Conservation (phyloP, 2,888 invertebrate species). For the Tenthredo livida region DNA sequence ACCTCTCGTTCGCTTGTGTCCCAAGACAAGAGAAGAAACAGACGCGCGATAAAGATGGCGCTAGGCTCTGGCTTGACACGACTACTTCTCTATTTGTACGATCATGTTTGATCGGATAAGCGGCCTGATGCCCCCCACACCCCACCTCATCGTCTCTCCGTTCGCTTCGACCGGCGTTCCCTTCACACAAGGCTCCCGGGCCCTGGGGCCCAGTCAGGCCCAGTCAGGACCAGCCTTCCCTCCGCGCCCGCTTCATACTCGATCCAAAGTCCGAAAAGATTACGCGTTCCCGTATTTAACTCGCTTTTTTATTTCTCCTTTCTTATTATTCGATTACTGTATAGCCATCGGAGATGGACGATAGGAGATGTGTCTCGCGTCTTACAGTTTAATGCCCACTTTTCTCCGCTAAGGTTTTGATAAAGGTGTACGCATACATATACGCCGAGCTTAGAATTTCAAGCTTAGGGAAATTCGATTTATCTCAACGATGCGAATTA, state of each 20-base stretch:
- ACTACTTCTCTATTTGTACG: conserved; percentile 64
- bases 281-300: conserved; percentile 58
- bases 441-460: background rate
- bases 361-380: conserved; percentile 6
- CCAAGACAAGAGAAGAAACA: conserved; percentile 53
- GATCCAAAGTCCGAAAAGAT: conserved; percentile 54
- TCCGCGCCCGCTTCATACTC: conserved; percentile 22
- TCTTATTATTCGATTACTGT: conserved; percentile 48
- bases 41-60: conserved; percentile 56
- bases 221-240: conserved; percentile 51
- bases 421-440: background rate
- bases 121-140: conserved; percentile 59
- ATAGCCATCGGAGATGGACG: conserved; percentile 26
- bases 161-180: conserved; percentile 53
- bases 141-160: conserved; percentile 49
- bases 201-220: conserved; percentile 59
- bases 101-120: conserved; percentile 65
- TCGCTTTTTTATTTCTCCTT: conserved; percentile 57
- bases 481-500: background rate
- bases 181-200: conserved; percentile 54
- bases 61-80: conserved; percentile 58
- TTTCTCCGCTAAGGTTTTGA: background rate
- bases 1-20: conserved; percentile 44
- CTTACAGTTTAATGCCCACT: conserved; percentile 24
- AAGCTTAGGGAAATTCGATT: background rate